These are phyloP conservation scores for Horisme vitalbata DNA, from an alignment of 2,888 invertebrate species.

Conservation along the genomic window DNA sequence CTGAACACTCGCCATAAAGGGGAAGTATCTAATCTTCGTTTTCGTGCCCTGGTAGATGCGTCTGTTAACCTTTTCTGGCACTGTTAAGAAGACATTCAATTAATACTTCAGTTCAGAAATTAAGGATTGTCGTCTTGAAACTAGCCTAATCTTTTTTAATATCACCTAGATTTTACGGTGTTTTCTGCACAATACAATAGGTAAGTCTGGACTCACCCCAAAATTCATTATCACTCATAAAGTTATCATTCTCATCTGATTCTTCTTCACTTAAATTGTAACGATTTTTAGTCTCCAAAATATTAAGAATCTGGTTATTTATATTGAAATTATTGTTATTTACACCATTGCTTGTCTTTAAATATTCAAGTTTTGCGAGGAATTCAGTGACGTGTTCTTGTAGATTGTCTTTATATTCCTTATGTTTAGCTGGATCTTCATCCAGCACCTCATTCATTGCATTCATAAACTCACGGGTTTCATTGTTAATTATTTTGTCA, in stretches of 20 bases:
- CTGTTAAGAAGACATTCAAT: conserved; percentile 31
- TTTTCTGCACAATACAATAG: too few relatives aligned
- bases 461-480: conserved; percentile 41
- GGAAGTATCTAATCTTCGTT: conserved; percentile 56
- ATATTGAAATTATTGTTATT: conserved; percentile 26
- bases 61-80: conserved; percentile 35
- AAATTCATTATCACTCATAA: conserved; percentile 46
- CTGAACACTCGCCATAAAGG: conserved; percentile 67
- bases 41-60: conserved; percentile 54
- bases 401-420: conserved; percentile 35
- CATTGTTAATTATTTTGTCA: conserved; percentile 40
- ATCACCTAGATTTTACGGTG: too few relatives aligned
- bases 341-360: conserved; percentile 41
- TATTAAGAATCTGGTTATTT: conserved; percentile 16
- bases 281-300: conserved; percentile 1
- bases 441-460: conserved; percentile 53
- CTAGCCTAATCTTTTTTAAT: too few relatives aligned
- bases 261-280: conserved; percentile 12
- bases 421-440: conserved; percentile 40
- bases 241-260: conserved; percentile 24
- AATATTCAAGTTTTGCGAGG: conserved; percentile 40
- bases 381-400: conserved; percentile 41
- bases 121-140: too few relatives aligned
- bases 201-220: conserved; percentile 51
- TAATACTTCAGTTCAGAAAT: too few relatives aligned